Evolutionary conservation across 1,140 invertebrate genomes (phyloP).

Genomic region (Anastrepha ludens): DNA sequence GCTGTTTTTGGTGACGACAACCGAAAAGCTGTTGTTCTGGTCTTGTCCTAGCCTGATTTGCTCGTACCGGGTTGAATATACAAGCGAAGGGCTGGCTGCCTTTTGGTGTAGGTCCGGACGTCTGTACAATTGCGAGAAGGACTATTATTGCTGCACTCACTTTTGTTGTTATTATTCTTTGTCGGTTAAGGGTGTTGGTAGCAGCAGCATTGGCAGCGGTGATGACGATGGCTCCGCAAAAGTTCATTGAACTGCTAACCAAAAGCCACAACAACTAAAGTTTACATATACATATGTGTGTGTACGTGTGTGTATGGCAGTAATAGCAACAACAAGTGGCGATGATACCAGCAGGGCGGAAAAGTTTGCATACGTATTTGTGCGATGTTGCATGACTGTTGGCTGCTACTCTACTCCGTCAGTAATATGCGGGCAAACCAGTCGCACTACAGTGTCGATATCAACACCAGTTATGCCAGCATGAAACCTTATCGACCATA

Average conservation of each 20-base stretch:
- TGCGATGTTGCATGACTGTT: constrained; percentile 6
- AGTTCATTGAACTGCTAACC: constrained; percentile 47
- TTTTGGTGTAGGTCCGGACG: constrained; percentile 35
- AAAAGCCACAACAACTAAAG: constrained; percentile 25
- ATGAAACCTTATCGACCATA: constrained; percentile 43
- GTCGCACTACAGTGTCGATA: not conserved
- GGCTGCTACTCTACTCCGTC: not conserved
- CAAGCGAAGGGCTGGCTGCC: not conserved
- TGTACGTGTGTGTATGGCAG: not conserved
- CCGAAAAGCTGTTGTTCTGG: constrained; percentile 23
- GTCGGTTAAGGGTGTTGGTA: not conserved
- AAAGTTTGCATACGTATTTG: not conserved
- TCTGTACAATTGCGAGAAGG: not conserved
- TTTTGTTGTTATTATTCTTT: constrained; percentile 44
- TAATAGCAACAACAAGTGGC: not conserved
- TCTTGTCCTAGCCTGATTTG: not conserved
- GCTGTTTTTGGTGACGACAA: constrained; percentile 32
- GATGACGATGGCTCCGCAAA: constrained; percentile 17
- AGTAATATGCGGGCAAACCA: not conserved
- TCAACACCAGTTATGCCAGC: constrained; percentile 23
- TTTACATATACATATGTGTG: not conserved
- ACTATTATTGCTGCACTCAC: not conserved
- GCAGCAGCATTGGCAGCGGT: not conserved
- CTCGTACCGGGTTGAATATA: not conserved
- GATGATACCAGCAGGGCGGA: not conserved